These are phyloP conservation scores for Eriosoma lanigerum DNA, from an alignment of 1,140 invertebrate genomes.

Conservation along the genomic window DNA sequence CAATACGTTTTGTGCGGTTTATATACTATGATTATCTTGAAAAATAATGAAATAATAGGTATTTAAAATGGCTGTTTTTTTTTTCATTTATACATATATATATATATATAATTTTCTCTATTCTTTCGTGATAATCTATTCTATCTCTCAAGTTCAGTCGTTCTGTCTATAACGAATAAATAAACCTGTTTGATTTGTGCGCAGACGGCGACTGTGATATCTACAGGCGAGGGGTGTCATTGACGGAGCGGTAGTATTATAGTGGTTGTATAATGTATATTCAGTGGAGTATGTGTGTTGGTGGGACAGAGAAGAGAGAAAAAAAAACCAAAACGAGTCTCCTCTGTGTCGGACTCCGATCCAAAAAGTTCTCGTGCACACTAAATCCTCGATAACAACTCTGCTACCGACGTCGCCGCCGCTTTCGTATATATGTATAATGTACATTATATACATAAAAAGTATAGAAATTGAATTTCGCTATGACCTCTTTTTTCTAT, in stretches of 20 bases:
- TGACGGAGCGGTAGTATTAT: background rate
- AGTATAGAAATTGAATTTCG: conserved; percentile 30
- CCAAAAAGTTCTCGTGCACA: conserved; percentile 35
- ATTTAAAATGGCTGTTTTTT: too few species aligned
- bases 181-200: conserved; percentile 29
- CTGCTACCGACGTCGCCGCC: background rate
- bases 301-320: background rate
- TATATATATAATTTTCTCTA: too few species aligned
- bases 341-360: conserved; percentile 12
- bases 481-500: conserved; percentile 10
- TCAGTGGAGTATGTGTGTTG: background rate
- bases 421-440: background rate
- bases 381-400: conserved; percentile 7
- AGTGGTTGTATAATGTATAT: background rate
- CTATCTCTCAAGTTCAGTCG: too few species aligned
- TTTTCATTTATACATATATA: too few species aligned
- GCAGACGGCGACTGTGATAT: conserved; percentile 2
- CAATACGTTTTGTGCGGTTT: too few species aligned
- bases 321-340: background rate
- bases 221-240: background rate
- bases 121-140: too few species aligned
- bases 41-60: too few species aligned
- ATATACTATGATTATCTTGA: too few species aligned
- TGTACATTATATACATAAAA: background rate
- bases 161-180: background rate